Evolutionary conservation across 1,140 invertebrate genomes (phyloP).

Genomic region (Phocides pigmalion): DNA sequence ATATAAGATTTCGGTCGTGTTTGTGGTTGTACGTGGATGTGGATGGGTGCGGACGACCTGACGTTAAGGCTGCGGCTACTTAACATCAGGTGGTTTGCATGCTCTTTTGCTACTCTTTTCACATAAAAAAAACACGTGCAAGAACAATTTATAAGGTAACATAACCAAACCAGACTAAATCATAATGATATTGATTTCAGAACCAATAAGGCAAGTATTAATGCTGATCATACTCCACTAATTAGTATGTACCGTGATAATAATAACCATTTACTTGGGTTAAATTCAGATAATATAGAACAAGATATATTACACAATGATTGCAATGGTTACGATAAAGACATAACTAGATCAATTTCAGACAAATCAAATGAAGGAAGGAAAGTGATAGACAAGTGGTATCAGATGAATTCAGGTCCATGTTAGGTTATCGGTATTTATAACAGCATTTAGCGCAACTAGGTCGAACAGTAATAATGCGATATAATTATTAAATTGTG

Average conservation of each 20-base stretch:
- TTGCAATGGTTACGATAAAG: constrained; percentile 12
- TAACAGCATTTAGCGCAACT: constrained; percentile 36
- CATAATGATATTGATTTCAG: too few relatives aligned
- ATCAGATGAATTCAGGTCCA: constrained; percentile 47
- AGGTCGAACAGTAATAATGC: constrained; percentile 32
- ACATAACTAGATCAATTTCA: constrained; percentile 8
- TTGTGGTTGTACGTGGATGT: too few relatives aligned
- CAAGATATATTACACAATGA: neutral
- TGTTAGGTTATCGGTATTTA: constrained; percentile 46
- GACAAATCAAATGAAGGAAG: constrained; percentile 18
- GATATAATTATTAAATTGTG: constrained; percentile 19
- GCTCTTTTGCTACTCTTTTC: too few relatives aligned
- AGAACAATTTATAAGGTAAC: too few relatives aligned
- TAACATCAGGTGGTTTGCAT: too few relatives aligned
- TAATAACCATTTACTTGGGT: neutral
- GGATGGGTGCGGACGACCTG: too few relatives aligned
- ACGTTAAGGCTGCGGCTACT: too few relatives aligned
- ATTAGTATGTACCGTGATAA: neutral
- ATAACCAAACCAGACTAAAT: too few relatives aligned
- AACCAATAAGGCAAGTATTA: too few relatives aligned
- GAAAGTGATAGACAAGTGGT: constrained; percentile 50
- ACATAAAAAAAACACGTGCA: too few relatives aligned
- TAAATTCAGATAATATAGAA: neutral
- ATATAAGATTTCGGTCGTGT: too few relatives aligned
- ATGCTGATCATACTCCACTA: neutral